These are phyloP conservation scores for Salminus brasiliensis DNA, from an alignment of 2,113 vertebrate genomes.

Conservation along the genomic window DNA sequence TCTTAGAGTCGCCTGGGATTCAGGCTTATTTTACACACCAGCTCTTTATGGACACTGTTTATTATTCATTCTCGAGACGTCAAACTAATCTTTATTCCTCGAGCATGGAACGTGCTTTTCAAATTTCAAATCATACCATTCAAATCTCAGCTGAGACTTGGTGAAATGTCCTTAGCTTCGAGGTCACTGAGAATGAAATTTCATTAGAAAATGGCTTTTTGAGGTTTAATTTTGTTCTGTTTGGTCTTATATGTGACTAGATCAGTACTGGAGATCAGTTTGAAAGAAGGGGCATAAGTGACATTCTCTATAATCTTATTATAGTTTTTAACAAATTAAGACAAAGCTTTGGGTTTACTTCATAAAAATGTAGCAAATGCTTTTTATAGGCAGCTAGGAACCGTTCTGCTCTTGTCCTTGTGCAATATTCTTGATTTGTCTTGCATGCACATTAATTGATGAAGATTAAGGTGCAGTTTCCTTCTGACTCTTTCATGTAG, in stretches of 20 bases:
- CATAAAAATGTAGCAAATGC: too few relatives aligned
- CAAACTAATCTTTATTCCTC: not conserved
- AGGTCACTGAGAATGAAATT: not conserved
- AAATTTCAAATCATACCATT: not conserved
- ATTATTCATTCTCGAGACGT: not conserved
- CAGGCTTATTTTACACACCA: slow-evolving; percentile 9
- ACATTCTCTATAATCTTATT: too few relatives aligned
- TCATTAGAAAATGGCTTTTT: not conserved
- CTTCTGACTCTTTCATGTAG: too few relatives aligned
- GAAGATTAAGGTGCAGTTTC: too few relatives aligned
- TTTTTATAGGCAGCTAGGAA: too few relatives aligned
- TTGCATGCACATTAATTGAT: too few relatives aligned
- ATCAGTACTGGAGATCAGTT: not conserved
- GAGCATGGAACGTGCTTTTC: not conserved
- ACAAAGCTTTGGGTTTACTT: too few relatives aligned
- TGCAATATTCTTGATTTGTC: too few relatives aligned
- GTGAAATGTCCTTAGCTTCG: not conserved
- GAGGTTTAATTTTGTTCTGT: not conserved
- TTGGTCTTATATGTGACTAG: not conserved
- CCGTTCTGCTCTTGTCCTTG: too few relatives aligned
- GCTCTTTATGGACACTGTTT: slow-evolving; percentile 9
- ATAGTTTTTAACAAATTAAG: too few relatives aligned
- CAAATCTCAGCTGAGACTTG: not conserved
- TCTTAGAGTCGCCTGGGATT: slow-evolving; percentile 43
- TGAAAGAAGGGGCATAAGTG: not conserved